Evolutionary conservation across 2,888 invertebrate genomes (phyloP).

Genomic region (Myopa tessellatipennis): DNA sequence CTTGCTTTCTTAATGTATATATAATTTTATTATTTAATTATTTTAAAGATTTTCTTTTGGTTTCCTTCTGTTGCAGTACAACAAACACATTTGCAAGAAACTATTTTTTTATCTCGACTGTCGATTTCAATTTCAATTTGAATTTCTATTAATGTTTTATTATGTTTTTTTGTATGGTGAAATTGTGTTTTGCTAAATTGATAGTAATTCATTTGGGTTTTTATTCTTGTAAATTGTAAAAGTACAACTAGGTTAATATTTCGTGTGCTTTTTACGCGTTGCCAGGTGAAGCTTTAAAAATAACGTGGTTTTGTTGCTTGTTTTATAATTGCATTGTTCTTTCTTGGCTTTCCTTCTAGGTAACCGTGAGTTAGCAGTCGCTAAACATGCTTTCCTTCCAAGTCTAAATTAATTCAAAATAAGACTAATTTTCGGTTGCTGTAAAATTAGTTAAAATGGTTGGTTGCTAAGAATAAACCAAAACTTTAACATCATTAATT

Average conservation of each 20-base stretch:
- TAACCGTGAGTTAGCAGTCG: neutral
- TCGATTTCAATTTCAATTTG: conserved; percentile 48
- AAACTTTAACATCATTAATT: too few relatives aligned
- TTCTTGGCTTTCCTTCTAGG: neutral
- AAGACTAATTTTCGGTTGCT: too few relatives aligned
- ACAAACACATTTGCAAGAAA: conserved; percentile 13
- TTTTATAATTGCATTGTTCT: neutral
- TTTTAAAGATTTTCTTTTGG: conserved; percentile 13
- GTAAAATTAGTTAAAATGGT: too few relatives aligned
- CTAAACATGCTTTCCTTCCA: neutral
- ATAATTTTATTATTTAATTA: conserved; percentile 52
- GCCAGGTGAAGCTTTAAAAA: neutral
- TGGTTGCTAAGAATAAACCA: too few relatives aligned
- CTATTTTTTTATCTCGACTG: conserved; percentile 49
- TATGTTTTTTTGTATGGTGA: conserved; percentile 30
- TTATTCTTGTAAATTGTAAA: neutral
- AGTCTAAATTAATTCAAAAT: neutral
- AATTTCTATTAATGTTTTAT: conserved; percentile 47
- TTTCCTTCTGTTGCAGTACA: conserved; percentile 36
- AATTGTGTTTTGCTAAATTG: conserved; percentile 43
- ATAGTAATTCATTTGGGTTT: too few relatives aligned
- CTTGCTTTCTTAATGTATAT: conserved; percentile 14
- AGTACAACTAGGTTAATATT: neutral
- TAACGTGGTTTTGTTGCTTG: neutral
- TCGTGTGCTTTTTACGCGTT: neutral